Evolutionary conservation across 2,797 vertebrate genomes (phyloP).

Genomic region (Ceryle rudis): DNA sequence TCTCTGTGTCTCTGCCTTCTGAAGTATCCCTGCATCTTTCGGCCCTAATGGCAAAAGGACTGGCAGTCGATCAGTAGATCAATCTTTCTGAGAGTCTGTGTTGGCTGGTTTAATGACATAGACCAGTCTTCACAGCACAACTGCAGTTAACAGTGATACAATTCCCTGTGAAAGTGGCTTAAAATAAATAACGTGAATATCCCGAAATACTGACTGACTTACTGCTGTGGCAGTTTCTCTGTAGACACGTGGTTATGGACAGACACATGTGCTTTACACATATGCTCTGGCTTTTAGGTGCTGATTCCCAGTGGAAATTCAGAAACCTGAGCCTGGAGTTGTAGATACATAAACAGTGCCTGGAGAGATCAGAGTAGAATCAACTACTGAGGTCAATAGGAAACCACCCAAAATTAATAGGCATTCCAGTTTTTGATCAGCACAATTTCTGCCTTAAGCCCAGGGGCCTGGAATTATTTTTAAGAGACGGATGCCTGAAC

Average conservation of each 20-base stretch:
- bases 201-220: background rate
- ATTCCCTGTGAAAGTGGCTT: background rate
- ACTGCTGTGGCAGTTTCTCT: background rate
- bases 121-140: background rate
- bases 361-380: background rate
- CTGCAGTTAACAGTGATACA: background rate
- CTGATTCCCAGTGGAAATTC: background rate
- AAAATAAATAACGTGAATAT: background rate
- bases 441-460: conserved; percentile 4
- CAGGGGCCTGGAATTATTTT: background rate
- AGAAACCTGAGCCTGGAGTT: background rate
- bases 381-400: background rate
- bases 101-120: background rate
- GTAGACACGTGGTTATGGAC: background rate
- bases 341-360: background rate
- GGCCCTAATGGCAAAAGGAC: background rate
- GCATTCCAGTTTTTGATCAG: background rate
- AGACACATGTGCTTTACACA: background rate
- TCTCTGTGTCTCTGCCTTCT: background rate
- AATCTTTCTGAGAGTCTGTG: background rate
- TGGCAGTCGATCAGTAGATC: background rate
- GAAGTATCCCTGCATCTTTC: background rate
- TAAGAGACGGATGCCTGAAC: background rate
- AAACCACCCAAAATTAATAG: background rate
- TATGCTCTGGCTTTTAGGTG: background rate